Evolutionary conservation across 2,113 vertebrate genomes (phyloP).

Genomic region (Hiodon tergisus): DNA sequence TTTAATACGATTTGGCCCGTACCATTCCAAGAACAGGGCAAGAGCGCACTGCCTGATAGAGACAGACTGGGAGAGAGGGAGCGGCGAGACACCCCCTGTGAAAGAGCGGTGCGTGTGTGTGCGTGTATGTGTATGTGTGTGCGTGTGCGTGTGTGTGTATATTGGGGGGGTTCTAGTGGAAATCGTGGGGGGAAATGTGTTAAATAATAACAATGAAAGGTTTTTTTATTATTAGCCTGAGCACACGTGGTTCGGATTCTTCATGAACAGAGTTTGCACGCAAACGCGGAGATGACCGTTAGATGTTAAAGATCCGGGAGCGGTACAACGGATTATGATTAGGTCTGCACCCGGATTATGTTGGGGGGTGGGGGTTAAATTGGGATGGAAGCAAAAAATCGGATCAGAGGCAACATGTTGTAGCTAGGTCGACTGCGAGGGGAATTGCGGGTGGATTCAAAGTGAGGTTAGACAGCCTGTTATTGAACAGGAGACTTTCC

Average conservation of each 20-base stretch:
- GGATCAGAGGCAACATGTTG: constrained; percentile 38
- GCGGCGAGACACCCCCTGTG: no score
- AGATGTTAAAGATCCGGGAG: constrained; percentile 36
- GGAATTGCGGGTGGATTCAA: not conserved
- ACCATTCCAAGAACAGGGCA: constrained; percentile 60
- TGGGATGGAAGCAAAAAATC: constrained; percentile 43
- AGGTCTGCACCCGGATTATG: constrained; percentile 63
- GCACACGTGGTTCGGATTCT: constrained; percentile 26
- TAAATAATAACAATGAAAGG: not conserved
- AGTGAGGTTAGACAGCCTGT: no score
- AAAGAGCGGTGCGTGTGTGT: no score
- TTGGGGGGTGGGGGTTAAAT: constrained; percentile 55
- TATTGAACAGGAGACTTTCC: no score
- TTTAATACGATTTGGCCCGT: constrained; percentile 71
- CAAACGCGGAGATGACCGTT: constrained; percentile 25
- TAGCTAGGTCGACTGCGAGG: constrained; percentile 21
- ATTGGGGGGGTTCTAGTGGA: no score
- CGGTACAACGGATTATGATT: constrained; percentile 66
- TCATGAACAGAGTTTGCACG: constrained; percentile 25
- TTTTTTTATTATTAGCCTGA: not conserved
- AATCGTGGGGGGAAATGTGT: no score
- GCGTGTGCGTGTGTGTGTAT: no score
- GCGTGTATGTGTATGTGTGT: no score
- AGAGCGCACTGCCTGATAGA: constrained; percentile 47
- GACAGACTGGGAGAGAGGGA: constrained; percentile 16